These are phyloP conservation scores for Lasioglossum zephyrum DNA, from an alignment of 2,888 invertebrate genomes.

Conservation along the genomic window DNA sequence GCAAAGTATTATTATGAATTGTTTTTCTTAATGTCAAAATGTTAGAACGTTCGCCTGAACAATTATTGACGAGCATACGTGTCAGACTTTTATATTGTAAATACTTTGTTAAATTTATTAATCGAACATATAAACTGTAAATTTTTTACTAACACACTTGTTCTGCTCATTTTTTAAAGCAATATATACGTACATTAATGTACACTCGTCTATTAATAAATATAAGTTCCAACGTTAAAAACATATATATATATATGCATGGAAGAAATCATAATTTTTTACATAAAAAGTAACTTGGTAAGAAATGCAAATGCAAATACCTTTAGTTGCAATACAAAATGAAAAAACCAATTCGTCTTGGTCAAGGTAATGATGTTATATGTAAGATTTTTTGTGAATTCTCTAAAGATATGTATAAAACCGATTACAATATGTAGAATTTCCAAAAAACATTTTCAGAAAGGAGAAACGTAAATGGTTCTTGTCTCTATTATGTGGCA, in stretches of 20 bases:
- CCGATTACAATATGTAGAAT: neutral
- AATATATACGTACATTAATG: neutral
- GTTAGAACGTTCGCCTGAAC: neutral
- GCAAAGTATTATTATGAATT: neutral
- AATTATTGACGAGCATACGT: neutral
- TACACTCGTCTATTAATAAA: constrained; percentile 2
- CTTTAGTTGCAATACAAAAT: constrained; percentile 53
- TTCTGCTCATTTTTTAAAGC: neutral
- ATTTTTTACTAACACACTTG: neutral
- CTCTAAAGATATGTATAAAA: neutral
- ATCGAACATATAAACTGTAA: neutral
- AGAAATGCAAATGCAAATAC: constrained; percentile 63
- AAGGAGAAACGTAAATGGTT: constrained; percentile 87
- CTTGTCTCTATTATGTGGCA: constrained; percentile 87
- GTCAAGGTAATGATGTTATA: constrained; percentile 61
- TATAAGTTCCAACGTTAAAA: neutral
- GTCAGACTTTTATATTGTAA: neutral
- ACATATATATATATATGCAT: constrained; percentile 2
- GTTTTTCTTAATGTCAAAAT: constrained; percentile 12
- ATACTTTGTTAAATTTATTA: constrained; percentile 1
- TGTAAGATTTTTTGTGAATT: neutral
- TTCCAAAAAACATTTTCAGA: constrained; percentile 75
- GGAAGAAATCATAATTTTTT: constrained; percentile 16
- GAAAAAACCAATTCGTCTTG: constrained; percentile 62
- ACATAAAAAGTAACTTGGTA: constrained; percentile 5